Evolutionary conservation across 2,888 invertebrate genomes (phyloP), one percentile per base, ranked within the genome.

Genomic region (Agrotis ipsilon): DNA sequence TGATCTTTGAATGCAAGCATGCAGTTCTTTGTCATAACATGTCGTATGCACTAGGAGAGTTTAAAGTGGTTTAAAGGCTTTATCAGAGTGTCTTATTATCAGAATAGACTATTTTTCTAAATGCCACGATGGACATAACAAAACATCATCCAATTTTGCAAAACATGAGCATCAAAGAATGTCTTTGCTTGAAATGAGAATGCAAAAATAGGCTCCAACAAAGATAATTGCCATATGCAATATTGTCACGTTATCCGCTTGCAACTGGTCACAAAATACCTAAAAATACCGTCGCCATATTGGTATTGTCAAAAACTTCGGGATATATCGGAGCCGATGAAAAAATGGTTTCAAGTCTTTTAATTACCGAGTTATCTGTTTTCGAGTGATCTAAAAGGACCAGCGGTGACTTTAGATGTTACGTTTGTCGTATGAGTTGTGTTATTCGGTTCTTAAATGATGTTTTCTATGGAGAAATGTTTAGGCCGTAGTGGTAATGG

Each of bases 251-350:
- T 88, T 90, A 91, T 90, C 89, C 88, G 85, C 82, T 86, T 79
- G 87, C 89, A 85, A 89, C 94, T 95, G 94, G 94, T 93, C 93
- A 95, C 91, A 94, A 93, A 88, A 94, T 92, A 91, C 94, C 96
- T 96, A 96, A 96, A 96, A 95, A 95, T 96, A 95, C 85, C 95
- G 96, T 94, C 96, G 96, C 96, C 96, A 96, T 96, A 96, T 96
- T 96, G 96, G 96, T 95, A 96, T 96, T 96, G 96, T 96, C 96
- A 96, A 96, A 96, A 95, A 94, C 89, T 93, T 94, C 90, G 92
- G 91, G 90, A 88, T 91, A 89, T 87, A 92, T 92, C 89, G 91
- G 94, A 94, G 93, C 92, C 90, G 91, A 92, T 89, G 92, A 93
- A 94, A 95, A 96, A 96, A 96, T 96, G 96, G 89, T 94, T 94